These are phyloP conservation scores for Lamprologus tigripictilis DNA, from an alignment of 2,113 vertebrate species.

Conservation along the genomic window DNA sequence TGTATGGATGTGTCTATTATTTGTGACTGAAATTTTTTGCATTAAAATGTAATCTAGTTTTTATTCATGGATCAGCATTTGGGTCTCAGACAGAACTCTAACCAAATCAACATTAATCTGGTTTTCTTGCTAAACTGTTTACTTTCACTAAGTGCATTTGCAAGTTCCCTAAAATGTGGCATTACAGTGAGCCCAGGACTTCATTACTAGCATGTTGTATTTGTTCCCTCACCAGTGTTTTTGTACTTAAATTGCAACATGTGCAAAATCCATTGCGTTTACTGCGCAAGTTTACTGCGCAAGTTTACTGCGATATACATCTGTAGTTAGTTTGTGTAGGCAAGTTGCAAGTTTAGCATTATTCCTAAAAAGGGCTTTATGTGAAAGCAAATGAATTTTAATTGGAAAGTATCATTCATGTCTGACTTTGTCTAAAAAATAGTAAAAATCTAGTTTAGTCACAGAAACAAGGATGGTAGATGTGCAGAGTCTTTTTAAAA, in stretches of 20 bases:
- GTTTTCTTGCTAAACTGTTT: not conserved
- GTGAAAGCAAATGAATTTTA: not conserved
- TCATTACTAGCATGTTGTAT: fast-evolving
- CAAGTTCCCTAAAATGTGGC: not conserved
- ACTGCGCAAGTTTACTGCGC: not conserved
- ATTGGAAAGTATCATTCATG: not conserved
- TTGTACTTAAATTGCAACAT: not conserved
- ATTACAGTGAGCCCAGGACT: not conserved
- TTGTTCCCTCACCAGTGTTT: not conserved
- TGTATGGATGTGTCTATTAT: not conserved
- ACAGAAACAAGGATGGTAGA: not conserved
- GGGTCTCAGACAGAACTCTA: not conserved
- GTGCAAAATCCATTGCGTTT: not conserved
- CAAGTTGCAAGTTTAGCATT: not conserved
- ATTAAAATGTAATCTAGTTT: not conserved
- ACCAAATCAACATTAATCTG: not conserved
- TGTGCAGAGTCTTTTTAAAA: not conserved
- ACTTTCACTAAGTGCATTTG: not conserved
- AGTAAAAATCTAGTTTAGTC: not conserved
- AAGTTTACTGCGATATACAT: not conserved
- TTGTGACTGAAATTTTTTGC: not conserved
- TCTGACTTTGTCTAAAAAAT: not conserved
- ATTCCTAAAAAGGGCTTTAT: not conserved
- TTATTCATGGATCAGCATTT: not conserved
- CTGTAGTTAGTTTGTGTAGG: not conserved